Evolutionary conservation across 2,888 invertebrate genomes (phyloP), one percentile per base, ranked within the genome.

Genomic region (Ornithoptera alexandrae): DNA sequence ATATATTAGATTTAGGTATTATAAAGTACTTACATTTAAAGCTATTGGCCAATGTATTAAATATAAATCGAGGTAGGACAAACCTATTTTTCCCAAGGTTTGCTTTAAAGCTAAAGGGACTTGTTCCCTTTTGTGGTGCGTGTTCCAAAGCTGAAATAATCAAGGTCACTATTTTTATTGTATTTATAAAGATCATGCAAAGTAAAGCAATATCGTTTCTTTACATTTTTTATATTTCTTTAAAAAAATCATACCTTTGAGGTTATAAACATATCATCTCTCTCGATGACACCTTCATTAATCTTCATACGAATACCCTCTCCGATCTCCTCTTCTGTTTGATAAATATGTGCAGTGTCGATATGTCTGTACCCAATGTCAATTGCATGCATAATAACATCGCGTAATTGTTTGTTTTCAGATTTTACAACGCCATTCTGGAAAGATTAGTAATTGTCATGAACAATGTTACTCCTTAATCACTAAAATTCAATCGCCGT

Each of bases 31-130:
- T 71, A 93, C 92, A 69, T 90, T 91, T 65, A 95, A 94, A 5
- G 94, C 96, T 58, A 96, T 92, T 0, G 97, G 97, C 95, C 97
- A 96, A 80, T 97, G 97, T 81, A 97, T 96, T 15, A 97, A 91
- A 78, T 96, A 97, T 4, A 97, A 85, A 81, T 97, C 97, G 0
- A 97, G 86, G 74, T 97, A 97, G 20, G 94, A 93, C 4, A 97
- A 79, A 0, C 94, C 94, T n/a, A 97, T 90, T 72, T 94, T 92
- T 15, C 88, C 81, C 39, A 97, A 78, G 0, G 96, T 94, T 61
- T 94, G 93, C 71, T 93, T 93, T 39, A 96, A 81, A 0, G 95
- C 94, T 4, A 89, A 84, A 1, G 93, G 88, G 0, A 97, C 97
- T 46, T 95, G 84, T 0, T 94, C 94, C 0, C 94, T 92, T 70